phyloP scores from a whole-genome alignment of 53 echinoderm and acorn worm genomes.

The Paracentrotus lividus region DNA sequence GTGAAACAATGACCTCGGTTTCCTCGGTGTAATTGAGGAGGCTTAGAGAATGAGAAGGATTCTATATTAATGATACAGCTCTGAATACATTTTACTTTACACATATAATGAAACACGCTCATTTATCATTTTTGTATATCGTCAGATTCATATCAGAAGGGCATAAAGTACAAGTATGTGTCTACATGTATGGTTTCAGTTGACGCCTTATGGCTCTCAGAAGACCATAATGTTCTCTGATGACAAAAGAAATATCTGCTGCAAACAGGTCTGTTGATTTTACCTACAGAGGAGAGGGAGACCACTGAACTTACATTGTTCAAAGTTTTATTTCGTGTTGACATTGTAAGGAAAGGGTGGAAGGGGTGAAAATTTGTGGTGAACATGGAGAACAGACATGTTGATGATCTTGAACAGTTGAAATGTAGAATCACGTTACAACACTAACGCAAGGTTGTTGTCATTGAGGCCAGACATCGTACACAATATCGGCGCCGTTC shows the following conservation, averaged over 20 bases:
- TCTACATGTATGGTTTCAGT: too few species aligned
- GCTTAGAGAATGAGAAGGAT: neutral
- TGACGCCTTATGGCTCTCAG: too few species aligned
- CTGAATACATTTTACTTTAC: neutral
- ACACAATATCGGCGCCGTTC: neutral
- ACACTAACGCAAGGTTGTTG: slow-evolving; percentile 22
- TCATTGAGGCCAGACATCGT: slow-evolving; percentile 14
- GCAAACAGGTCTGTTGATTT: too few species aligned
- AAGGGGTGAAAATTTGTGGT: neutral
- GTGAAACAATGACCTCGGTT: neutral
- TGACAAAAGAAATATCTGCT: too few species aligned
- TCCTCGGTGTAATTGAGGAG: neutral
- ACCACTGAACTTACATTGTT: too few species aligned
- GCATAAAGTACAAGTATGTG: neutral
- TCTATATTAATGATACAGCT: neutral
- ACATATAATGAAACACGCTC: neutral
- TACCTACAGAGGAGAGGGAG: too few species aligned
- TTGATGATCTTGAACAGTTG: neutral
- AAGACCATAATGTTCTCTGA: too few species aligned
- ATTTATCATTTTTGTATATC: neutral
- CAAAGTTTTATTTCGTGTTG: neutral
- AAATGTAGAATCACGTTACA: slow-evolving; percentile 42
- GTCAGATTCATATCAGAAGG: too few species aligned
- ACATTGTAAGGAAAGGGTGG: neutral
- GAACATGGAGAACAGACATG: neutral